phyloP scores from a whole-genome alignment of 2,113 vertebrate genomes.

The Potamarius usumacintae region DNA sequence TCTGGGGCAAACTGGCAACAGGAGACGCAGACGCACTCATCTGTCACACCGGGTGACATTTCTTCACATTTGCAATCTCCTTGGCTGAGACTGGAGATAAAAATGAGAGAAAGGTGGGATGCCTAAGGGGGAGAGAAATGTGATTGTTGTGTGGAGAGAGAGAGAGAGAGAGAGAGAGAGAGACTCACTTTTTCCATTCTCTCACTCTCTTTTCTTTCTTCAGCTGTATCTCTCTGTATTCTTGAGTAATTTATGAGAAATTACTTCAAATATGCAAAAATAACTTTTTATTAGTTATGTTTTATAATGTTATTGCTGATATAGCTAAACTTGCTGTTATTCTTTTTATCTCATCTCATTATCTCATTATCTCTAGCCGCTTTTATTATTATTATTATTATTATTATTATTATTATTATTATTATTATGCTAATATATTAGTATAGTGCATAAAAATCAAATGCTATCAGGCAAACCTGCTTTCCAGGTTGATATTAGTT shows the following conservation, averaged over 20 bases:
- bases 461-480: background rate
- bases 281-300: background rate
- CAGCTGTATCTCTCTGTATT: background rate
- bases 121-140: slow-evolving; percentile 53
- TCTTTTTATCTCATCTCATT: background rate
- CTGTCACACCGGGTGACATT: slow-evolving; percentile 60
- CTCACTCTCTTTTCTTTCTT: background rate
- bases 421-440: no score
- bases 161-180: slow-evolving; percentile 34
- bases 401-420: no score
- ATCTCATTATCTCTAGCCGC: no score
- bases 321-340: background rate
- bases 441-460: background rate
- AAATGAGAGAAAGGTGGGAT: slow-evolving; percentile 55
- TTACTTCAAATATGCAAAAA: background rate
- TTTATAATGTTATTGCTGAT: background rate
- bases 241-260: background rate
- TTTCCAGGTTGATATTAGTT: background rate
- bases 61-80: slow-evolving; percentile 58
- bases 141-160: slow-evolving; percentile 50
- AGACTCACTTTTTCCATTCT: background rate
- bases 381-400: no score
- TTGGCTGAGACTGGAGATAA: slow-evolving; percentile 57
- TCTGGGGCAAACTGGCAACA: slow-evolving; percentile 58
- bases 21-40: slow-evolving; percentile 50